A percentile compares a stretch with the other conserved stretches of the same genome.
Conservation (phyloP, 2,888 invertebrate species). For the Meta bourneti region DNA sequence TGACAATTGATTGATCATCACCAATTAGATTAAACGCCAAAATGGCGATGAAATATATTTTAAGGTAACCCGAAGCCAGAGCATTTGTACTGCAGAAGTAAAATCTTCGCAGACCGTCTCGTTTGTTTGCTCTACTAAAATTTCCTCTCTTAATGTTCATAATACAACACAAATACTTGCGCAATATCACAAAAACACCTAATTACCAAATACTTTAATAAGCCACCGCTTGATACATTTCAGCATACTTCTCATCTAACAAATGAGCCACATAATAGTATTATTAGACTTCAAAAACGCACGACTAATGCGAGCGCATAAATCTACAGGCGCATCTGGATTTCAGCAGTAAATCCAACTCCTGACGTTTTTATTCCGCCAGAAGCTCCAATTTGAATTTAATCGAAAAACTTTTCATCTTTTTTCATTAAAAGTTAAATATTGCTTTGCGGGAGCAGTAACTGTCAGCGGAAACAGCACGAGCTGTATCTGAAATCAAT, state of each 20-base stretch:
- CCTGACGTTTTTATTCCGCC: background rate
- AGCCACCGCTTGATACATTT: no score
- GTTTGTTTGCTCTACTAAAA: no score
- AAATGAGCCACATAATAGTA: background rate
- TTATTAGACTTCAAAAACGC: background rate
- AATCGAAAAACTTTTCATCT: background rate
- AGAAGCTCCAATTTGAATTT: background rate
- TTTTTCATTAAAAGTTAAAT: constrained; percentile 1
- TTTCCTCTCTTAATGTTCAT: no score
- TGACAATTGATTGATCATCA: no score
- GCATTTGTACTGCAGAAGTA: no score
- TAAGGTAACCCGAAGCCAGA: no score
- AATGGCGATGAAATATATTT: no score
- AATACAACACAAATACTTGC: no score
- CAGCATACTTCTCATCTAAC: background rate
- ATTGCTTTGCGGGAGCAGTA: background rate
- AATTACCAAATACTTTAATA: no score
- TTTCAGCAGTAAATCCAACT: background rate
- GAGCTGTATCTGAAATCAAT: background rate
- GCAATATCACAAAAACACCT: no score
- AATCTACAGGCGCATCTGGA: background rate
- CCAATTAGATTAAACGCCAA: no score
- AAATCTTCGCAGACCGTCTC: no score
- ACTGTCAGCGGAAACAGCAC: background rate
- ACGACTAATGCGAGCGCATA: background rate